Conservation (phyloP, 2,113 vertebrate species). For the Pseudopodoces humilis region DNA sequence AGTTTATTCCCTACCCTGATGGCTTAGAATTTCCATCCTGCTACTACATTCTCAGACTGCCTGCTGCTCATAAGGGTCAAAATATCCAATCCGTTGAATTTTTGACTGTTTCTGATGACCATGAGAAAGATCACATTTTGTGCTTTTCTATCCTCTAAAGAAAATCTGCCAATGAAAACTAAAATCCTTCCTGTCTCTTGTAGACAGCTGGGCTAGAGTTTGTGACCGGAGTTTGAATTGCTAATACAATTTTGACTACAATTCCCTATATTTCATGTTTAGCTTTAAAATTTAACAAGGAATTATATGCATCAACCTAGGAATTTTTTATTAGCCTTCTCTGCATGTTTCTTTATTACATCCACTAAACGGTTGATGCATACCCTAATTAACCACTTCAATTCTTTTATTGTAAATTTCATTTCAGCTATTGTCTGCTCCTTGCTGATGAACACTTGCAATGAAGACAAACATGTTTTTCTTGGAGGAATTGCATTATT, state of each 20-base stretch:
- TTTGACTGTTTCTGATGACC: neutral
- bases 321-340: neutral
- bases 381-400: neutral
- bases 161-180: neutral
- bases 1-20: neutral
- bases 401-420: constrained; percentile 2
- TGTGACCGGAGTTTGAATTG: neutral
- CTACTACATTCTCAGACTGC: neutral
- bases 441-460: neutral
- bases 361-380: neutral
- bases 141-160: neutral
- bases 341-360: neutral
- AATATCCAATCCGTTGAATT: neutral
- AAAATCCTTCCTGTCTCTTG: neutral
- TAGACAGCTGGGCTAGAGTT: neutral
- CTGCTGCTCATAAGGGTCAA: neutral
- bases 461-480: constrained; percentile 11
- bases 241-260: neutral
- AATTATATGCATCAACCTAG: neutral
- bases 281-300: neutral
- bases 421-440: neutral
- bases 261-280: neutral
- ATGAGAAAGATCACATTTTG: neutral
- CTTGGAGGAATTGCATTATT: neutral
- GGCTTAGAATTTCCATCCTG: neutral